Conservation (phyloP, 2,888 invertebrate genomes). For the Lomographa bimaculata region DNA sequence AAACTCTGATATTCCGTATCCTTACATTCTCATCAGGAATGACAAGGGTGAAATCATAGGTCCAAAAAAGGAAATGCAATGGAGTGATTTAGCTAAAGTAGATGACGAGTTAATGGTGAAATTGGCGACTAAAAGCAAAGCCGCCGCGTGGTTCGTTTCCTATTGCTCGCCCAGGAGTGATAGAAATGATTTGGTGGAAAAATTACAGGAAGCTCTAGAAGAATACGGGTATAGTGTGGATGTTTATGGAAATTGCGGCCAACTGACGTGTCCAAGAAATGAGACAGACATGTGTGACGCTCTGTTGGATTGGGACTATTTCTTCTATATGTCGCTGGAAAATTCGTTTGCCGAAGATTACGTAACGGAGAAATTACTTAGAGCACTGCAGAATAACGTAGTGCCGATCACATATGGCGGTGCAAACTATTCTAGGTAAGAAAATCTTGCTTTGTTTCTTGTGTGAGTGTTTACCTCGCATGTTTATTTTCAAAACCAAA, state of each 20-base stretch:
- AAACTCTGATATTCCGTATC: slow-evolving; percentile 22
- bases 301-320: slow-evolving; percentile 83
- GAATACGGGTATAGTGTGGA: slow-evolving; percentile 63
- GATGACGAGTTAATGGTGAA: slow-evolving; percentile 42
- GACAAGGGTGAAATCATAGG: slow-evolving; percentile 52
- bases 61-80: slow-evolving; percentile 53
- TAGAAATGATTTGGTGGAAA: slow-evolving; percentile 45
- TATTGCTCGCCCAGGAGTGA: slow-evolving; percentile 57
- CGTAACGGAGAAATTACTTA: slow-evolving; percentile 84
- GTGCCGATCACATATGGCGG: slow-evolving; percentile 88
- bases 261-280: slow-evolving; percentile 47
- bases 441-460: too few relatives aligned
- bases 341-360: slow-evolving; percentile 86
- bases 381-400: slow-evolving; percentile 81
- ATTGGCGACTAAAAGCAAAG: slow-evolving; percentile 58
- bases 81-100: slow-evolving; percentile 38
- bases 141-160: slow-evolving; percentile 75
- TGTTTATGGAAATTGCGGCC: slow-evolving; percentile 81
- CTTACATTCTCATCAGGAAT: slow-evolving; percentile 59
- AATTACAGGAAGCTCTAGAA: slow-evolving; percentile 47
- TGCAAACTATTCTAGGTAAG: slow-evolving; percentile 83
- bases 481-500: too few relatives aligned
- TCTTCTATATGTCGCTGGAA: slow-evolving; percentile 89
- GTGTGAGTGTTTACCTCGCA: too few relatives aligned
- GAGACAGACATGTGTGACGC: slow-evolving; percentile 48